These are phyloP conservation scores for Dysmachus trigonus DNA, from an alignment of 2,888 invertebrate genomes.

Conservation along the genomic window DNA sequence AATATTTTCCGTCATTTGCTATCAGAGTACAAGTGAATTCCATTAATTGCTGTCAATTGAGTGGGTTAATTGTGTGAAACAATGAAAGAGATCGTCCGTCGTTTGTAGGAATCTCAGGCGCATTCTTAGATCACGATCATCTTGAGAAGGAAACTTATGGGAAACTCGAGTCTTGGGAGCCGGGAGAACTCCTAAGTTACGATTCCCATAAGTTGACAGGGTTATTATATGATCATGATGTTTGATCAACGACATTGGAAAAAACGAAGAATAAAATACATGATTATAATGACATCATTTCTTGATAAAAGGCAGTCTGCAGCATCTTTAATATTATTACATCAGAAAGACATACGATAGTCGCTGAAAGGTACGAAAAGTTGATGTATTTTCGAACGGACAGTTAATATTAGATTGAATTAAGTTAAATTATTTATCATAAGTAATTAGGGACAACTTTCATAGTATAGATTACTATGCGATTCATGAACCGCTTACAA, in stretches of 20 bases:
- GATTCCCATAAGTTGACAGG: not conserved
- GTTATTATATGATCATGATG: not conserved
- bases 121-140: not conserved
- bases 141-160: not conserved
- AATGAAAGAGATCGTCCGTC: slow-evolving; percentile 42
- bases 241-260: not conserved
- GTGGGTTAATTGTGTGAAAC: slow-evolving; percentile 54
- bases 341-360: no score
- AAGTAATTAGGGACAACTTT: no score
- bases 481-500: no score
- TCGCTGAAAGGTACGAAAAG: no score
- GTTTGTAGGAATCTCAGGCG: slow-evolving; percentile 46
- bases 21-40: slow-evolving; percentile 47
- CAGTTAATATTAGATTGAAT: no score
- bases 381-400: no score
- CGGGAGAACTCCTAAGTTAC: not conserved
- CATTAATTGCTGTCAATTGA: slow-evolving; percentile 54
- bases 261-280: not conserved
- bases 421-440: no score
- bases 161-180: not conserved
- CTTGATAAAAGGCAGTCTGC: not conserved
- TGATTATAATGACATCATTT: not conserved
- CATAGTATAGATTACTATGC: no score
- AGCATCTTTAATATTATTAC: not conserved
- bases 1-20: slow-evolving; percentile 21